Evolutionary conservation across 2,797 vertebrate genomes (phyloP).

Genomic region (Zenarchopterus dispar): DNA sequence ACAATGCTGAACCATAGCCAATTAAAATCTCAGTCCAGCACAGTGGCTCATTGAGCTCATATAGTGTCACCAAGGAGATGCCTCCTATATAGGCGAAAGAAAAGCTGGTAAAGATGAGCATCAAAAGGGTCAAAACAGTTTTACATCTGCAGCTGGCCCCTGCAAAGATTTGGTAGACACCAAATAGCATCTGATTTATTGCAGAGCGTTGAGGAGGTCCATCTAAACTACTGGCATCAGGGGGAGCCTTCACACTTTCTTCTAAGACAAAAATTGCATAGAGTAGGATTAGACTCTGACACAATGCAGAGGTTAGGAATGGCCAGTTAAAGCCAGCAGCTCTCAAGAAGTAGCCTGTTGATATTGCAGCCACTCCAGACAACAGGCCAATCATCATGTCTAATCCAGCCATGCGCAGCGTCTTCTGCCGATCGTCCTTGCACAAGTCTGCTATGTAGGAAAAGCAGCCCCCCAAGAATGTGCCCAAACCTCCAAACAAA

Average conservation of each 20-base stretch:
- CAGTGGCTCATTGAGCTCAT: conserved; percentile 90
- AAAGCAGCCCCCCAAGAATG: conserved; percentile 91
- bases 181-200: conserved; percentile 79
- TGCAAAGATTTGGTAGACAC: conserved; percentile 86
- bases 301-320: conserved; percentile 80
- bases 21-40: conserved; percentile 95
- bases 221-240: neutral
- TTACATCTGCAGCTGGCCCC: conserved; percentile 71
- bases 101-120: conserved; percentile 83
- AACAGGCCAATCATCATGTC: conserved; percentile 92
- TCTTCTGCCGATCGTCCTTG: conserved; percentile 85
- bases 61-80: conserved; percentile 85
- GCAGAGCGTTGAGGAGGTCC: conserved; percentile 48
- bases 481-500: conserved; percentile 88
- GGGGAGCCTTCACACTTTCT: conserved; percentile 75
- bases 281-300: conserved; percentile 80
- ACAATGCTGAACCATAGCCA: conserved; percentile 90
- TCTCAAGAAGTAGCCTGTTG: conserved; percentile 91
- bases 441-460: conserved; percentile 91
- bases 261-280: conserved; percentile 88
- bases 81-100: conserved; percentile 82
- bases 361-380: conserved; percentile 87
- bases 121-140: conserved; percentile 80
- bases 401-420: conserved; percentile 88
- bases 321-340: conserved; percentile 90